Evolutionary conservation across 1,140 invertebrate genomes (phyloP), one percentile per base, ranked within the genome.

Genomic region (Zaprionus tsacasi): DNA sequence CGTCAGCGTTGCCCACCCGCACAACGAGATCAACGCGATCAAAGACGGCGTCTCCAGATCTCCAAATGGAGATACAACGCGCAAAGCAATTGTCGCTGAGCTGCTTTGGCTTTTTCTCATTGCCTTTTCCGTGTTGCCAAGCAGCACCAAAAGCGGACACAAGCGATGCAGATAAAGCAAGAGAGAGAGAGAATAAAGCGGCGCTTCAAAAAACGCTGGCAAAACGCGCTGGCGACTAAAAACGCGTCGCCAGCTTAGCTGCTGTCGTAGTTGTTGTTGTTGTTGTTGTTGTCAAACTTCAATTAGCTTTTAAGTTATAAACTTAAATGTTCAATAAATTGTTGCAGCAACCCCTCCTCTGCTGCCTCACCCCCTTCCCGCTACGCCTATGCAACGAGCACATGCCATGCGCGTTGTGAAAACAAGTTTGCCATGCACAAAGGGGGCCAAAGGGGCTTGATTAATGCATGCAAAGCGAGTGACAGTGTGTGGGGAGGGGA

Each of bases 261-360:
- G 52, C 55, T 66, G 63, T 33, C 40, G 63, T 59, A 69, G 77
- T 58, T 55, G 64, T 17, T 43, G 25, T 21, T 75, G 64, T 25
- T 66, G 64, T 35, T 43, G 15, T 38, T 75, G 64, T 25, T 66
- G 61, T 79, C 69, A 54, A 88, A 87, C 83, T 87, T 88, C 72
- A 88, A 88, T 87, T 88, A 82, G 79, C 76, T 80, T 82, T 88
- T 63, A 79, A 77, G 71, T 87, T 87, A 87, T 87, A 82, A 82
- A 88, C 83, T 82, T 77, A 79, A 82, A 58, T 67, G 82, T 63
- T 83, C 70, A 80, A 79, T 88, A 87, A 88, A 88, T 87, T 80
- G 73, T 60, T 43, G 60, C 38, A 69, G 21, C 15, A 11, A 5
- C 21, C 40, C 15, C 38, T n/a, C 12, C 10, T 11, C 25, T 11